A percentile compares a stretch with the other conserved stretches of the same genome.
These are phyloP conservation scores for Reticulitermes speratus DNA, from an alignment of 1,140 invertebrate genomes.

Conservation along the genomic window DNA sequence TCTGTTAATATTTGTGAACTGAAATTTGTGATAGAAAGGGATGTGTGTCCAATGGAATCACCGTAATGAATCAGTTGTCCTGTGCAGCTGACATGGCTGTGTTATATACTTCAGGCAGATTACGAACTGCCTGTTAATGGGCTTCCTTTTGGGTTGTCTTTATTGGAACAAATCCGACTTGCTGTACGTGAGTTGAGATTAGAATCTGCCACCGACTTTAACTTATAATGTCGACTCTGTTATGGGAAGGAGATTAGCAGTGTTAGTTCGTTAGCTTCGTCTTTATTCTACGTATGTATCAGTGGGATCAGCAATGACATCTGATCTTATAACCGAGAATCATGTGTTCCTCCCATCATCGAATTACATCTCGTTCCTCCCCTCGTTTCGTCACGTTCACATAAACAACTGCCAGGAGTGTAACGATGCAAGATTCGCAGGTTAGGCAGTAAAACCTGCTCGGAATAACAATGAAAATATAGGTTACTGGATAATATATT, in stretches of 20 bases:
- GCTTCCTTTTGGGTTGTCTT: not conserved
- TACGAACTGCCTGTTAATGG: not conserved
- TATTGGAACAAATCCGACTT: slow-evolving; percentile 9
- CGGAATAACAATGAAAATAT: too few relatives aligned
- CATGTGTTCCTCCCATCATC: not conserved
- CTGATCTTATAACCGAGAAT: not conserved
- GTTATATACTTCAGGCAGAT: not conserved
- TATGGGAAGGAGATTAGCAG: not conserved
- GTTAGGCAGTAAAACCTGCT: too few relatives aligned
- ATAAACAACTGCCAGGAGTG: not conserved
- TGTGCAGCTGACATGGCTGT: not conserved
- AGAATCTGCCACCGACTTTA: not conserved
- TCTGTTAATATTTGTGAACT: too few relatives aligned
- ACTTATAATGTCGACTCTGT: not conserved
- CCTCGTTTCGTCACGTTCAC: not conserved
- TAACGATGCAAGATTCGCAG: not conserved
- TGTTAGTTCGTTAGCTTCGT: not conserved
- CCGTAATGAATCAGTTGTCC: too few relatives aligned
- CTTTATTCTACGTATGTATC: not conserved
- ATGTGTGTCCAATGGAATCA: too few relatives aligned
- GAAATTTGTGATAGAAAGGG: too few relatives aligned
- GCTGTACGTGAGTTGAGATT: slow-evolving; percentile 2
- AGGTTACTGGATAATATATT: too few relatives aligned
- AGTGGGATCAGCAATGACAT: slow-evolving; percentile 4
- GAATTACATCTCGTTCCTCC: not conserved